Percentiles rank a stretch among this genome's conserved stretches.
These are phyloP conservation scores for Cyprinodon diabolis DNA, from an alignment of 2,797 vertebrate species.

Conservation along the genomic window DNA sequence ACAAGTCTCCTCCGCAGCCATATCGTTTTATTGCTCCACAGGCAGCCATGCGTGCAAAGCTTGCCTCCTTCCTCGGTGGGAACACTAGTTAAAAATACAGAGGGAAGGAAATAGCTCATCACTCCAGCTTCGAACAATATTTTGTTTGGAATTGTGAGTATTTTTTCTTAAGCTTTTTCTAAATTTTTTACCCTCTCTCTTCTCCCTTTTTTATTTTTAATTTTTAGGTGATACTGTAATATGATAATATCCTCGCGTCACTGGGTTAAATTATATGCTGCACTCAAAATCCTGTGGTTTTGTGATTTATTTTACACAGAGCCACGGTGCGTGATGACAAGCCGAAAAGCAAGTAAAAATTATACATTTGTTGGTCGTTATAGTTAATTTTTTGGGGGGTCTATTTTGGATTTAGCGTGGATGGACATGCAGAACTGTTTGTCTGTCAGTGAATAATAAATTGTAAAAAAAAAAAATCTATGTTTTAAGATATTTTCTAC, in stretches of 20 bases:
- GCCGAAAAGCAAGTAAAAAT: not conserved
- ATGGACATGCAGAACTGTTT: not conserved
- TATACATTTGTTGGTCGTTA: not conserved
- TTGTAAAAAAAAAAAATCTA: too few species aligned
- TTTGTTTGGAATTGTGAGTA: constrained; percentile 51
- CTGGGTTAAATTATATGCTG: not conserved
- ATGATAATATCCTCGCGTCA: not conserved
- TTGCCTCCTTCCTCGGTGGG: constrained; percentile 23
- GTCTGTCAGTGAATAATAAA: not conserved
- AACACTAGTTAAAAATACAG: constrained; percentile 24
- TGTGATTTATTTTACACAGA: not conserved
- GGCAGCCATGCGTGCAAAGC: constrained; percentile 63
- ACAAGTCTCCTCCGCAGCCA: constrained; percentile 69
- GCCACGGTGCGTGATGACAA: not conserved
- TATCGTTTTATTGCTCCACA: constrained; percentile 75
- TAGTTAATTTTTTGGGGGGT: not conserved
- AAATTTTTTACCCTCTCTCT: too few species aligned
- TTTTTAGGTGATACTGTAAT: not conserved
- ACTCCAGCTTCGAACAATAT: constrained; percentile 13
- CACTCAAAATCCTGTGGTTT: not conserved
- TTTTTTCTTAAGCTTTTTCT: constrained; percentile 13
- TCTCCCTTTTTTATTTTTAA: too few species aligned
- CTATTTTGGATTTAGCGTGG: not conserved
- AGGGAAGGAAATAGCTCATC: constrained; percentile 27
- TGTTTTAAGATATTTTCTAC: not conserved